Base-by-base conservation (phyloP, 2,113 vertebrate species). In the Coregonus clupeaformis region DNA sequence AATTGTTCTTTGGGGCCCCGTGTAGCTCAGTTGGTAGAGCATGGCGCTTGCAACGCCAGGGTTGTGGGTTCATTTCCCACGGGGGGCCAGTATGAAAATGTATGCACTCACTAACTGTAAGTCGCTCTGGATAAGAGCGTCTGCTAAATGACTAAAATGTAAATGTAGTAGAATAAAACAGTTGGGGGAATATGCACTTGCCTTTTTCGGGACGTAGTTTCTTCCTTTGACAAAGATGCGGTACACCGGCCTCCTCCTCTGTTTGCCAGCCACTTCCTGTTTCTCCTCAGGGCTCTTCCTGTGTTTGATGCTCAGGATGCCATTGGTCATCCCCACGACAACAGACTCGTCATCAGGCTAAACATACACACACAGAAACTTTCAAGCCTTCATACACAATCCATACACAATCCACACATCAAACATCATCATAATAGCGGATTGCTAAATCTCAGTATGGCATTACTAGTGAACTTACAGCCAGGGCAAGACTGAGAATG, bases 241-340 rank as follows among this genome's bases (percentile, higher is more conserved):
- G 75, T 97, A 97, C 0, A 93, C 81, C 7, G 97, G 97, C 7
- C 90, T 86, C 6, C 92, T 92, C 76, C 79, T 89, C 74, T 85
- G 93, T 67, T 86, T 91, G 0, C 71, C 72, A 7, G 80, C 16
- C 11, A 70, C 55, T 20, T 91, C 86, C 71, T 89, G 94, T 32
- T 87, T 95, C 69, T 94, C 91, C 74, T 97, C 95, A 0, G 76
- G 63, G 0, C 86, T 90, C 82, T 96, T 99, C 68, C 94, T 94
- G 82, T 98, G 96, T 87, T 96, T 96, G 75, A 99, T 84, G 72
- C 93, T 99, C 65, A 99, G 77, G 67, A 99, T 94, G 2, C 96
- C 93, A 72, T 97, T 97, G 60, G 97, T 96, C 98, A 99, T 98
- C 68, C 98, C 98, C 11, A 96, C 96, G 7, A 97, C 94, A 76